Evolutionary conservation across 1,140 invertebrate genomes (phyloP), one percentile per base, ranked within the genome.

Genomic region (Drosophila willistoni): DNA sequence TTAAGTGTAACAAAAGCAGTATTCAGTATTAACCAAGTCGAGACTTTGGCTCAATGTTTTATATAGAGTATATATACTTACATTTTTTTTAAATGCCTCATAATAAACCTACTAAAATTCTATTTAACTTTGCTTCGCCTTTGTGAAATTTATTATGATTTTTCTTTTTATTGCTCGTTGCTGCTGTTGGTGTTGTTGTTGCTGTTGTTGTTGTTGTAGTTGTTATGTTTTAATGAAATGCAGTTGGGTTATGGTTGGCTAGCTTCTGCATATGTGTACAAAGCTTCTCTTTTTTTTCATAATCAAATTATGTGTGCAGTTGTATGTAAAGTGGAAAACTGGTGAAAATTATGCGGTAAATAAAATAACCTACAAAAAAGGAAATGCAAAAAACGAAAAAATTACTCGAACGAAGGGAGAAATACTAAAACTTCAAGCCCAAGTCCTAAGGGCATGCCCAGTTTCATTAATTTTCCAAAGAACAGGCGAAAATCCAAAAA

Each of bases 261-360:
- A 64, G 65, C 56, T 67, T 51, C 63, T 72, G 71, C 64, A 77
- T 72, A 70, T 82, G 76, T 75, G 77, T 60, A 69, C 64, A 86
- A 86, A 77, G 70, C 73, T 65, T 1, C 19, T 66, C 66, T 80
- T 89, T 87, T 89, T 66, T 73, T 80, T 84, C 87, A 83, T 87
- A 87, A 87, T 87, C 77, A 87, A 87, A 87, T 87, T 83, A 87
- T 72, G 80, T 89, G 83, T 87, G 84, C 83, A 87, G 80, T 83
- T 80, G 70, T 74, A 89, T 73, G 83, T 80, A 59, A 87, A 83
- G 60, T 64, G 69, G 81, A 81, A 84, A 85, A 63, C 76, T 63
- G 77, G n/a, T 60, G 34, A 82, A 85, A 85, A 87, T 83, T 83
- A 79, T 87, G 83, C 79, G 82, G 82, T 77, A 83, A 86, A 87